Evolutionary conservation across 2,113 vertebrate genomes (phyloP).

Genomic region (Daphoenositta chrysoptera): DNA sequence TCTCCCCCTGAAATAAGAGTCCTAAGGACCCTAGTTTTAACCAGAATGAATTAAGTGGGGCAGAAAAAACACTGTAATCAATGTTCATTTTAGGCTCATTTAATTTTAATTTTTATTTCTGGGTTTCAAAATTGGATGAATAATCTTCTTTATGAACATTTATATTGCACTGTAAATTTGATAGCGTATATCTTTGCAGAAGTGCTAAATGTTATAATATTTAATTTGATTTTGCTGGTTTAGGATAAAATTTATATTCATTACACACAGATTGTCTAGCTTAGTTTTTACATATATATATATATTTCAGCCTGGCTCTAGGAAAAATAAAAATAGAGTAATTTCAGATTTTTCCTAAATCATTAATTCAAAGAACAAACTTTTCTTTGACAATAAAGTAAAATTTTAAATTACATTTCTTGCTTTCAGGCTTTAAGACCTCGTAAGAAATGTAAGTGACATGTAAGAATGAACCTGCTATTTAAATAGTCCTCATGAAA

Average conservation of each 20-base stretch:
- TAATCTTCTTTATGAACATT: neutral
- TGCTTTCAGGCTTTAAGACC: neutral
- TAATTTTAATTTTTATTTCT: conserved; percentile 2
- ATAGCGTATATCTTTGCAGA: neutral
- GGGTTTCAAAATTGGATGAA: neutral
- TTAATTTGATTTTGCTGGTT: neutral
- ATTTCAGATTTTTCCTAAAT: neutral
- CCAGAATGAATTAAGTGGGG: neutral
- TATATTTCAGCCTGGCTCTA: neutral
- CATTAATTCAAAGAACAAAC: neutral
- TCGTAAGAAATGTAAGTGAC: neutral
- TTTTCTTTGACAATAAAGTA: neutral
- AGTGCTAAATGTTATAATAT: neutral
- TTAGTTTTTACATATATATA: neutral
- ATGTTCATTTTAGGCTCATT: neutral
- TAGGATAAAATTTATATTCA: neutral
- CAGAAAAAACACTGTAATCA: neutral
- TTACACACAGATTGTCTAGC: neutral
- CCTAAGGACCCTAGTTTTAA: neutral
- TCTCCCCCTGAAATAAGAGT: neutral
- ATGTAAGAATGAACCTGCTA: neutral
- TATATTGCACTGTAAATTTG: neutral
- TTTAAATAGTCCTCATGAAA: neutral
- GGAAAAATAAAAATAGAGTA: neutral
- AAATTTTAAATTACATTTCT: neutral